Conservation (phyloP, 2,113 vertebrate genomes). For the Sylvia atricapilla region DNA sequence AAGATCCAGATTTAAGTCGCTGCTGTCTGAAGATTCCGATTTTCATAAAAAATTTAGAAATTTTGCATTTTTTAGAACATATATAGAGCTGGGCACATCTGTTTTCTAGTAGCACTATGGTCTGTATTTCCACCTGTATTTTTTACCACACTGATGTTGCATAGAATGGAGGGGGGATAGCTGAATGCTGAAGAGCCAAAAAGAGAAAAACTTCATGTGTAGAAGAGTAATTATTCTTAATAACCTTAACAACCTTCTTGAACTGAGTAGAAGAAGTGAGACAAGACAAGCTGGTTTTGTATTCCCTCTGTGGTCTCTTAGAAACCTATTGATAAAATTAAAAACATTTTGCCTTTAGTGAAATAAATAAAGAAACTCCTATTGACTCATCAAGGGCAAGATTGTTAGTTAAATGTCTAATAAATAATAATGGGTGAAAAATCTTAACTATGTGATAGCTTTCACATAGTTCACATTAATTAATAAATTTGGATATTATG, state of each 20-base stretch:
- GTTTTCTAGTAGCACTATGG: not conserved
- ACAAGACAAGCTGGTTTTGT: not conserved
- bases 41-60: not conserved
- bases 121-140: accelerated
- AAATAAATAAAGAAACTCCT: not conserved
- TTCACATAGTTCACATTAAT: not conserved
- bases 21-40: not conserved
- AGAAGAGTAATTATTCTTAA: not conserved
- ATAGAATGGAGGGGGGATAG: not conserved
- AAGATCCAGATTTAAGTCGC: not conserved
- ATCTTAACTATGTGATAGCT: not conserved
- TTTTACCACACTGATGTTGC: not conserved
- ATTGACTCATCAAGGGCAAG: not conserved
- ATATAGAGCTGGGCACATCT: not conserved
- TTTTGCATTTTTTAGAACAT: not conserved
- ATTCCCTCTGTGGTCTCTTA: not conserved
- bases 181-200: not conserved
- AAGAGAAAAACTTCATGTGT: not conserved
- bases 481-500: not conserved
- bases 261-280: not conserved
- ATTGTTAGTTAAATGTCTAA: not conserved
- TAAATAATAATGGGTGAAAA: not conserved
- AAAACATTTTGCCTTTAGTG: not conserved
- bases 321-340: not conserved
- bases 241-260: not conserved